Evolutionary conservation across 2,113 vertebrate species (phyloP).

Genomic region (Rhinolophus ferrumequinum): DNA sequence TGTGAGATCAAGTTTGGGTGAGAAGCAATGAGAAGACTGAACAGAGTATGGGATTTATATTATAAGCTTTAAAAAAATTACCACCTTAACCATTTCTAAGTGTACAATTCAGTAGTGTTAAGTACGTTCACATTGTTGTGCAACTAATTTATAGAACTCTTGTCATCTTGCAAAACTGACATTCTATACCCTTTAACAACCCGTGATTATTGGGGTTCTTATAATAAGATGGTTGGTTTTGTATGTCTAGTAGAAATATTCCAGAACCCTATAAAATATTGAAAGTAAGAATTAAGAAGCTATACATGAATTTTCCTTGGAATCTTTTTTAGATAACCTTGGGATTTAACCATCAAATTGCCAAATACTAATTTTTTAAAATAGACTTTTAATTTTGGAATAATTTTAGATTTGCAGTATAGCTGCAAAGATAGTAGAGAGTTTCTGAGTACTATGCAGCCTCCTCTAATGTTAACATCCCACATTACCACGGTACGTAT

Average conservation of each 20-base stretch:
- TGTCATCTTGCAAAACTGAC: not conserved
- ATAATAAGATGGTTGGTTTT: conserved; percentile 5
- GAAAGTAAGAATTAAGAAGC: not conserved
- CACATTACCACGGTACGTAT: not conserved
- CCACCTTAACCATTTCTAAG: not conserved
- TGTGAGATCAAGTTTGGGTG: not conserved
- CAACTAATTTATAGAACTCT: not conserved
- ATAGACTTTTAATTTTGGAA: not conserved
- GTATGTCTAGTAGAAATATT: not conserved
- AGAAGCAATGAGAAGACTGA: not conserved
- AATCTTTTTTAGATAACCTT: not conserved
- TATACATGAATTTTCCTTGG: not conserved
- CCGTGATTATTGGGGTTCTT: not conserved
- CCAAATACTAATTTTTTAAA: not conserved
- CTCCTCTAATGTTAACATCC: not conserved
- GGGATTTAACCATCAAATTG: not conserved
- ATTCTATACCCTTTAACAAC: not conserved
- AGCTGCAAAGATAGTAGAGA: not conserved
- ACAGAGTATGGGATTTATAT: not conserved
- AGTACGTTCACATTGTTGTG: not conserved
- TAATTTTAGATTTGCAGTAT: conserved; percentile 10
- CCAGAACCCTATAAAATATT: not conserved
- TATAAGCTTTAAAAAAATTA: not conserved
- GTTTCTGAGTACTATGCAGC: not conserved
- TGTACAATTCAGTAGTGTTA: not conserved